These are phyloP conservation scores for Sycophaga agraensis DNA, from an alignment of 1,140 invertebrate species.

Conservation along the genomic window DNA sequence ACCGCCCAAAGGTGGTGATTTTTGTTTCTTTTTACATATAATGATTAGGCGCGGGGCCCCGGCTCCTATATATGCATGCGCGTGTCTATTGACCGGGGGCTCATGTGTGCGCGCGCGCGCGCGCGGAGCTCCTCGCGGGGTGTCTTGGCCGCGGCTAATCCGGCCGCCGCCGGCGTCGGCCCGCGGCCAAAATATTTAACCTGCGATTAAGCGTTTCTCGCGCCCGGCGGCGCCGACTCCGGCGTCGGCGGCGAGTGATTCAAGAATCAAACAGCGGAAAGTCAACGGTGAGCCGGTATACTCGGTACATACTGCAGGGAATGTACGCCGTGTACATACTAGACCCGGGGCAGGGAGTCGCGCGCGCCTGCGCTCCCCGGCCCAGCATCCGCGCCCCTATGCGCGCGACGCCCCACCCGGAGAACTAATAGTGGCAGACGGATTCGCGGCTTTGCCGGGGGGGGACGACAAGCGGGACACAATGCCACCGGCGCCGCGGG, in stretches of 20 bases:
- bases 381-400: not conserved
- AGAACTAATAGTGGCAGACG: not conserved
- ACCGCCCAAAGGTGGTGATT: too few relatives aligned
- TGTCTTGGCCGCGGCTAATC: too few relatives aligned
- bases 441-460: not conserved
- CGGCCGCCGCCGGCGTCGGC: too few relatives aligned
- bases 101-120: too few relatives aligned
- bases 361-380: not conserved
- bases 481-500: constrained; percentile 1
- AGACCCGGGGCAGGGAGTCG: not conserved
- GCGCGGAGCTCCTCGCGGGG: too few relatives aligned
- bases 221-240: constrained; percentile 54
- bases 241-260: constrained; percentile 36
- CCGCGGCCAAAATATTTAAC: constrained; percentile 54
- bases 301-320: constrained; percentile 55
- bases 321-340: constrained; percentile 31
- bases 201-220: constrained; percentile 53
- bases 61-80: too few relatives aligned
- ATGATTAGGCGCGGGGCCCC: too few relatives aligned
- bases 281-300: constrained; percentile 52
- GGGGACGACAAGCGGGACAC: not conserved
- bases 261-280: constrained; percentile 57
- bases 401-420: not conserved
- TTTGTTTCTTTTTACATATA: too few relatives aligned
- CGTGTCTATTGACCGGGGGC: too few relatives aligned